phyloP scores from a whole-genome alignment of 2,888 invertebrate genomes.

The Apodemia zela region DNA sequence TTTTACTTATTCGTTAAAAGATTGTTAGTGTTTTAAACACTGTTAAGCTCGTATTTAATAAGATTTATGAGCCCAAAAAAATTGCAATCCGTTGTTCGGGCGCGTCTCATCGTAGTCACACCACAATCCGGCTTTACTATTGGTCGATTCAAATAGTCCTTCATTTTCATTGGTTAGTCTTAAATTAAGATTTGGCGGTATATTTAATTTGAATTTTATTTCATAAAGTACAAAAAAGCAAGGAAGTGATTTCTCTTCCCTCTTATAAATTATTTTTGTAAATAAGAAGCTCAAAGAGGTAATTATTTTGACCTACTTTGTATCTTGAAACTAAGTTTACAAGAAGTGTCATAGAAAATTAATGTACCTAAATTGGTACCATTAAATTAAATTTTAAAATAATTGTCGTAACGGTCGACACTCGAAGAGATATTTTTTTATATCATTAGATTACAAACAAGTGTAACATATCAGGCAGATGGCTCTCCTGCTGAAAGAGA shows the following conservation, averaged over 20 bases:
- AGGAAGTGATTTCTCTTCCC: background rate
- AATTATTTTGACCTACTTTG: no score
- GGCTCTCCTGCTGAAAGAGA: no score
- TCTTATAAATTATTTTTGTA: no score
- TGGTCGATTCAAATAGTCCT: constrained; percentile 45
- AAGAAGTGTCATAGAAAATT: no score
- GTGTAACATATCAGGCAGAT: no score
- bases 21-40: background rate
- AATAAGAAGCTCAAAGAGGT: no score
- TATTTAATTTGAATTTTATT: constrained; percentile 39
- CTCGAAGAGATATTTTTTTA: no score
- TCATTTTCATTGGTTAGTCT: constrained; percentile 50
- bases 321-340: no score
- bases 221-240: background rate
- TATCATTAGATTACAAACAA: no score
- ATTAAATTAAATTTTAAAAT: no score
- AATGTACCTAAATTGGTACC: no score
- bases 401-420: no score
- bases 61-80: constrained; percentile 7
- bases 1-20: background rate
- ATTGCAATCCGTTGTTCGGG: constrained; percentile 27
- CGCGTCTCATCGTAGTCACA: constrained; percentile 72
- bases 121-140: constrained; percentile 62
- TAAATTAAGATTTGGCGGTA: constrained; percentile 42
- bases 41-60: background rate